These are phyloP conservation scores for Drosophila tropicalis DNA, from an alignment of 1,140 invertebrate species.

Conservation along the genomic window DNA sequence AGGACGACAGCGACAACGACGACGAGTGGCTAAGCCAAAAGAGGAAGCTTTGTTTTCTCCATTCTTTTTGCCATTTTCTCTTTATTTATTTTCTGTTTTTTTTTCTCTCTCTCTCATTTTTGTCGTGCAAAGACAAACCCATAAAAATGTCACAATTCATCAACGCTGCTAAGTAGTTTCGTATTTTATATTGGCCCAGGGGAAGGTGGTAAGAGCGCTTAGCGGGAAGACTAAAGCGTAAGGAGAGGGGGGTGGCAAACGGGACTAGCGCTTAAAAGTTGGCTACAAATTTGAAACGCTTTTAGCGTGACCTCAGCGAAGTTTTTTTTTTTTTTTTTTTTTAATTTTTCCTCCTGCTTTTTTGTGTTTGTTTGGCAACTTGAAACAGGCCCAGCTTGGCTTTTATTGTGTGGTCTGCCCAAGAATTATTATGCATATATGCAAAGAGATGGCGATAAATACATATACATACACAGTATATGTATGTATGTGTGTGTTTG, in stretches of 20 bases:
- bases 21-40: slow-evolving; percentile 52
- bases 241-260: neutral
- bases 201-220: slow-evolving; percentile 1
- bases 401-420: slow-evolving; percentile 16
- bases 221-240: neutral
- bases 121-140: slow-evolving; percentile 56
- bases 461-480: too few relatives aligned
- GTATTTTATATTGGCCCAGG: slow-evolving; percentile 46
- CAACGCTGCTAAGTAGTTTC: slow-evolving; percentile 58
- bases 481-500: too few relatives aligned
- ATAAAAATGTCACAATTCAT: slow-evolving; percentile 75
- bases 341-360: slow-evolving; percentile 5
- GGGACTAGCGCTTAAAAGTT: slow-evolving; percentile 15
- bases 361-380: slow-evolving; percentile 29
- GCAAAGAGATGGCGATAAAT: neutral
- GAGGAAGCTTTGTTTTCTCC: slow-evolving; percentile 25
- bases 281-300: slow-evolving; percentile 40
- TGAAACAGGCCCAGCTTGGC: slow-evolving; percentile 8
- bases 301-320: slow-evolving; percentile 54
- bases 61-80: slow-evolving; percentile 6
- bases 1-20: neutral
- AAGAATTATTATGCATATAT: slow-evolving; percentile 14
- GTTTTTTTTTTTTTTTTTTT: neutral
- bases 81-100: neutral
- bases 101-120: neutral